A percentile compares a stretch with the other conserved stretches of the same genome.
These are phyloP conservation scores for Pasiphila rectangulata DNA, from an alignment of 2,888 invertebrate species.

Conservation along the genomic window DNA sequence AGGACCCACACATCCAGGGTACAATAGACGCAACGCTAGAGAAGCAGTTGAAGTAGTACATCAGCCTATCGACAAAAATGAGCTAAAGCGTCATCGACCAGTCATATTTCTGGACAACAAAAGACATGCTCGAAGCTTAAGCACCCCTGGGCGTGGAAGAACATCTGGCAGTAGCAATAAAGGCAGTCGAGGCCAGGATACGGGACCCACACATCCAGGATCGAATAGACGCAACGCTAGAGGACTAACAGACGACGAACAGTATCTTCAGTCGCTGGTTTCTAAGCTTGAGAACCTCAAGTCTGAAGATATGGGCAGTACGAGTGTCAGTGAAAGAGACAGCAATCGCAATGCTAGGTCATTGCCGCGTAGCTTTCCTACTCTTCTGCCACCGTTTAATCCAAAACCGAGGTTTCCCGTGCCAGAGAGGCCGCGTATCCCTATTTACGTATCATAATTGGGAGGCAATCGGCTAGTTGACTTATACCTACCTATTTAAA, in stretches of 20 bases:
- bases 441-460: slow-evolving; percentile 18
- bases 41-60: not conserved
- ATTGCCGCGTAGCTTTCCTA: slow-evolving; percentile 4
- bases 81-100: not conserved
- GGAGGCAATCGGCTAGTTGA: too few species aligned
- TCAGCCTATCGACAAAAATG: not conserved
- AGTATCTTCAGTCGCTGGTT: slow-evolving; percentile 5
- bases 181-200: slow-evolving; percentile 39
- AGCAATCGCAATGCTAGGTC: slow-evolving; percentile 12
- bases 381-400: slow-evolving; percentile 17
- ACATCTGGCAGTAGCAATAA: slow-evolving; percentile 40
- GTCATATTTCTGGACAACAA: not conserved
- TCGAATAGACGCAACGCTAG: slow-evolving; percentile 51
- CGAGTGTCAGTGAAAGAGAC: not conserved
- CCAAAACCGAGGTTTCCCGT: slow-evolving; percentile 10
- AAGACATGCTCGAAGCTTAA: slow-evolving; percentile 1
- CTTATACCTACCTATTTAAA: slow-evolving; percentile 1
- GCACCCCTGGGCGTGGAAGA: slow-evolving; percentile 44
- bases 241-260: slow-evolving; percentile 3
- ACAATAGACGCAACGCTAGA: slow-evolving; percentile 48
- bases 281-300: too few species aligned
- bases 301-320: not conserved
- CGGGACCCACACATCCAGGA: slow-evolving; percentile 49
- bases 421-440: slow-evolving; percentile 13
- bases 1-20: slow-evolving; percentile 48